Evolutionary conservation across 37 sponge, comb jelly and placozoan species (phyloP).

Genomic region (Chondrosia reniformis): DNA sequence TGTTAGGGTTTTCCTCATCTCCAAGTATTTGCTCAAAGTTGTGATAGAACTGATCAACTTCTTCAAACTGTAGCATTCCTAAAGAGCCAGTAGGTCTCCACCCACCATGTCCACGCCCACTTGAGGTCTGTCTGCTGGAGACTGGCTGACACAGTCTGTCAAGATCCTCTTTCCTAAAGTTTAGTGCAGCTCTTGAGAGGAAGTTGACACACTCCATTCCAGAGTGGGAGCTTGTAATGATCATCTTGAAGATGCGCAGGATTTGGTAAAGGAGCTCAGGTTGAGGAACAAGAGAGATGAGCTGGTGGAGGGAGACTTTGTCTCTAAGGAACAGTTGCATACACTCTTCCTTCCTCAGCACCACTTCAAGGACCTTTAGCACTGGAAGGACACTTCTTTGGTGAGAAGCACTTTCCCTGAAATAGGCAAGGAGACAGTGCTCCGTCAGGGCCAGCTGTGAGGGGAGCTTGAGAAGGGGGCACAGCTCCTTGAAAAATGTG

Average conservation of each 20-base stretch:
- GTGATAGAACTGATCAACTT: too few relatives aligned
- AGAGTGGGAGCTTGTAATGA: too few relatives aligned
- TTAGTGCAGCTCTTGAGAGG: too few relatives aligned
- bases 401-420: background rate
- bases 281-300: background rate
- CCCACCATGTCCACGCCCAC: too few relatives aligned
- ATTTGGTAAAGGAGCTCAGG: background rate
- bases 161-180: too few relatives aligned
- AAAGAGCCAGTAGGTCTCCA: too few relatives aligned
- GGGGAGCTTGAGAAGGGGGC: background rate
- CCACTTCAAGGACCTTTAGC: background rate
- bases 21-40: too few relatives aligned
- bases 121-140: too few relatives aligned
- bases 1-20: background rate
- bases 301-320: background rate
- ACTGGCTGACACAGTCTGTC: too few relatives aligned
- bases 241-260: background rate
- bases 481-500: background rate
- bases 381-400: background rate
- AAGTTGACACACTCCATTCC: too few relatives aligned
- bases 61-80: too few relatives aligned
- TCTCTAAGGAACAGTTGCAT: background rate
- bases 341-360: background rate
- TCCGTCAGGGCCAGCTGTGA: background rate
- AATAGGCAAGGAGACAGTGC: background rate